Percentiles rank a stretch among this genome's conserved stretches.
These are phyloP conservation scores for Acholoe squamosa DNA, from an alignment of 2,888 invertebrate species.

Conservation along the genomic window DNA sequence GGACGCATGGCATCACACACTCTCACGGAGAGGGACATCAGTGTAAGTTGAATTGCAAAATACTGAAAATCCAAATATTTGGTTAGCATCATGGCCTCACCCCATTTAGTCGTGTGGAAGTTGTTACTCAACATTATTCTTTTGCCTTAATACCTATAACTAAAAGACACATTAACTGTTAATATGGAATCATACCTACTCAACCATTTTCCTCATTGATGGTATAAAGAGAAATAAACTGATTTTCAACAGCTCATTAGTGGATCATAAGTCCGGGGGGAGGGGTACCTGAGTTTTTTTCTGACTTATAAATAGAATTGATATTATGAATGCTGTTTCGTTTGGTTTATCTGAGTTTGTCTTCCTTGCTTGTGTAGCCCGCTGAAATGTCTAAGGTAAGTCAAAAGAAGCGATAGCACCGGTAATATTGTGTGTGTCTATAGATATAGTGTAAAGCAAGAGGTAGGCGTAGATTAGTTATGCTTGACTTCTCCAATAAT, in stretches of 20 bases:
- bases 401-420: background rate
- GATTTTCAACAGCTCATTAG: background rate
- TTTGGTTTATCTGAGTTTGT: background rate
- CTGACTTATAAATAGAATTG: no score
- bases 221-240: background rate
- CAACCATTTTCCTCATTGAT: background rate
- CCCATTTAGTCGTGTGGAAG: no score
- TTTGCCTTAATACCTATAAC: background rate
- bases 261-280: no score
- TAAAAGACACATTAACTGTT: no score
- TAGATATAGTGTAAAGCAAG: background rate
- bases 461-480: background rate
- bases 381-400: slow-evolving; percentile 34
- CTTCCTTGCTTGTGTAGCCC: background rate
- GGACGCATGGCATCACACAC: slow-evolving; percentile 25
- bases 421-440: background rate
- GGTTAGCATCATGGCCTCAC: no score
- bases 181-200: background rate
- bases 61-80: no score
- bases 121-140: background rate
- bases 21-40: background rate
- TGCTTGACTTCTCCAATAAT: no score
- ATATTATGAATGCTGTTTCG: no score
- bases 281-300: no score
- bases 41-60: background rate